phyloP scores from a whole-genome alignment of 2,113 vertebrate species.

The Chaetura pelagica region DNA sequence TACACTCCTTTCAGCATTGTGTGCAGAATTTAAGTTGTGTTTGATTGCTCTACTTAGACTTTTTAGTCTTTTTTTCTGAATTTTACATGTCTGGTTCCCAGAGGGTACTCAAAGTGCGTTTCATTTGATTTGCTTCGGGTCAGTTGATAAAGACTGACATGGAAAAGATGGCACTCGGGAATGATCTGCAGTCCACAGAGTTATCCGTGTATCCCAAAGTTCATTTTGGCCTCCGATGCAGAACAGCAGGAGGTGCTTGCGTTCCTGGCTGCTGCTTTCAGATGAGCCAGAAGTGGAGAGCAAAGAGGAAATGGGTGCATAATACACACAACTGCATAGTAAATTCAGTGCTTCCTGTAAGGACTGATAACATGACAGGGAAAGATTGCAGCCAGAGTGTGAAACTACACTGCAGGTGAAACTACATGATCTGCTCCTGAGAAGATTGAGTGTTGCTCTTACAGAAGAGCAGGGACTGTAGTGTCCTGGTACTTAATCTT shows the following conservation, averaged over 20 bases:
- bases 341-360: background rate
- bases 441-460: too few relatives aligned
- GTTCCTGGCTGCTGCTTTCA: background rate
- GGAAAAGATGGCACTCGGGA: accelerated
- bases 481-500: too few relatives aligned
- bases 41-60: background rate
- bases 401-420: background rate
- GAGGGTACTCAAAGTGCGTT: background rate
- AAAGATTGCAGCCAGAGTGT: background rate
- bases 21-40: background rate
- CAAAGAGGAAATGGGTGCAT: background rate
- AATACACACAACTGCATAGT: accelerated
- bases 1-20: background rate
- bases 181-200: background rate
- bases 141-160: background rate
- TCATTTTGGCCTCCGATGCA: background rate
- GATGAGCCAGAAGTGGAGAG: background rate
- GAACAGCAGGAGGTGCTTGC: background rate
- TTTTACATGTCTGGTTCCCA: background rate
- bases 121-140: background rate
- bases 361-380: background rate
- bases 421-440: background rate
- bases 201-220: background rate
- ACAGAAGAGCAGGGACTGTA: background rate
- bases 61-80: background rate